Conservation (phyloP, 2,113 vertebrate genomes). For the Cettia cetti region DNA sequence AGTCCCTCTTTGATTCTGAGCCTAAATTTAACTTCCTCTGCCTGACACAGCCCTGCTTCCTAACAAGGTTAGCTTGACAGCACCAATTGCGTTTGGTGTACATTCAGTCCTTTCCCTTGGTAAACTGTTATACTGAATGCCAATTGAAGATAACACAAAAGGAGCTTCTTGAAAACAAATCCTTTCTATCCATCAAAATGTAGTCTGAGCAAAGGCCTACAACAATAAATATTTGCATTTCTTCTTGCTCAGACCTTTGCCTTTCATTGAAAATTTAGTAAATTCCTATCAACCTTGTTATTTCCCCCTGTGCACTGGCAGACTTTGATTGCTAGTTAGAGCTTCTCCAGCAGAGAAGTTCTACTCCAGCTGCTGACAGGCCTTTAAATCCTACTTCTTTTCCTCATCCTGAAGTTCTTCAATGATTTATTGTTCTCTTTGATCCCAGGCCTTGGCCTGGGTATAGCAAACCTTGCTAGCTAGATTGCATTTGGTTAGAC, state of each 20-base stretch:
- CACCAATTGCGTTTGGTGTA: background rate
- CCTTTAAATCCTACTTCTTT: background rate
- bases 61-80: background rate
- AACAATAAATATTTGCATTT: background rate
- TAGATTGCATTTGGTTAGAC: background rate
- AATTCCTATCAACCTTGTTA: background rate
- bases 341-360: background rate
- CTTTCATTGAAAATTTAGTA: background rate
- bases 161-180: background rate
- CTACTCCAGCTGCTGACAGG: background rate
- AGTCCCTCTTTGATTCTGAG: background rate
- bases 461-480: background rate
- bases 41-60: background rate
- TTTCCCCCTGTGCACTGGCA: background rate
- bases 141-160: background rate
- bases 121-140: background rate
- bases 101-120: background rate
- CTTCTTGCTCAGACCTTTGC: background rate
- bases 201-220: background rate
- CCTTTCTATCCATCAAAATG: background rate
- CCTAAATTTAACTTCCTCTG: background rate
- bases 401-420: background rate
- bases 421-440: background rate
- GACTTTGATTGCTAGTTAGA: background rate
- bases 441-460: background rate